phyloP scores from a whole-genome alignment of 2,113 vertebrate genomes.

The Heterotilapia buettikoferi region DNA sequence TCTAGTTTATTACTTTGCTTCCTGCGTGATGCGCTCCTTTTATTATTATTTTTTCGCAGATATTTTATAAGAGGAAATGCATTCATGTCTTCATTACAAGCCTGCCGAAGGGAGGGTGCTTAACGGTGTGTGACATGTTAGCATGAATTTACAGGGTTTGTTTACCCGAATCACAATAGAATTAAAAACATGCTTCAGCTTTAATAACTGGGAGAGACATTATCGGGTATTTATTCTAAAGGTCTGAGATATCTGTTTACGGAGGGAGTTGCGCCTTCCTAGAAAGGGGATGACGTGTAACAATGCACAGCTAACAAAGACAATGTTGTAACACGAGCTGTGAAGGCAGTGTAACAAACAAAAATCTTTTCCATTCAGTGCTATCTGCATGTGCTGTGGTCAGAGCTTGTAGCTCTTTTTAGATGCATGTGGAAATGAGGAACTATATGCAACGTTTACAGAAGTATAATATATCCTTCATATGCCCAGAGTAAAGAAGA shows the following conservation, averaged over 20 bases:
- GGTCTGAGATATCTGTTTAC: background rate
- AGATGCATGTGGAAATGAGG: background rate
- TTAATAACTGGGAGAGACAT: background rate
- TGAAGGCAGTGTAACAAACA: background rate
- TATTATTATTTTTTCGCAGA: background rate
- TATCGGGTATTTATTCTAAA: background rate
- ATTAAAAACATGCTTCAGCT: background rate
- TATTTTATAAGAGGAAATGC: background rate
- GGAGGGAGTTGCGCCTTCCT: background rate
- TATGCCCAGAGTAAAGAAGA: background rate
- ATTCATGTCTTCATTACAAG: background rate
- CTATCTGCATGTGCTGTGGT: background rate
- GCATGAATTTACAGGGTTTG: background rate
- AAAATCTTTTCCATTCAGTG: background rate
- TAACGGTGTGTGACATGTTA: background rate
- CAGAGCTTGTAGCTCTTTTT: background rate
- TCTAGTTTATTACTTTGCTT: background rate
- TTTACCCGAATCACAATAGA: background rate
- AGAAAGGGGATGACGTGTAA: background rate
- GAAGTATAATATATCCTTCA: background rate
- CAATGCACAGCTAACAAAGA: background rate
- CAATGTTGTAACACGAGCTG: background rate
- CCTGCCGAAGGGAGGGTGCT: background rate
- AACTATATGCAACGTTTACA: background rate
- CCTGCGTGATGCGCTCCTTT: background rate